A percentile compares a stretch with the other conserved stretches of the same genome.
These are phyloP conservation scores for Chelmon rostratus DNA, from an alignment of 2,797 vertebrate species.

Conservation along the genomic window DNA sequence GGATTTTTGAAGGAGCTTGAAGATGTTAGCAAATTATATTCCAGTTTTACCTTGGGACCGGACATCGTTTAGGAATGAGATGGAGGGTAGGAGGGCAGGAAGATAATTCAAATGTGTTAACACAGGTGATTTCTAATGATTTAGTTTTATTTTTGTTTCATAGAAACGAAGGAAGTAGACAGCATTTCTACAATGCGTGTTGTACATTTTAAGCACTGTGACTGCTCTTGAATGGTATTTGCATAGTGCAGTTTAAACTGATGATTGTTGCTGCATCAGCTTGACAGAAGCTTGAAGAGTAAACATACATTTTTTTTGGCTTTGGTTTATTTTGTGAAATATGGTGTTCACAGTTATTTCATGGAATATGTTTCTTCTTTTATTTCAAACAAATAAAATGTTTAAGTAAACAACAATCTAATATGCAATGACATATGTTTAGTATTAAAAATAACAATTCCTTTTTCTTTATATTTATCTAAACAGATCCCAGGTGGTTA, in stretches of 20 bases:
- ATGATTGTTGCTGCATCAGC: neutral
- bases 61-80: neutral
- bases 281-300: neutral
- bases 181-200: neutral
- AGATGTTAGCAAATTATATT: neutral
- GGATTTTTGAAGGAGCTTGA: neutral
- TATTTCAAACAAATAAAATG: neutral
- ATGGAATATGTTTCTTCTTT: neutral
- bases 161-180: neutral
- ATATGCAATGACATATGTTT: neutral
- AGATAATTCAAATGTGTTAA: neutral
- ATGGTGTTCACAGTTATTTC: neutral
- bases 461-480: neutral
- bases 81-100: neutral
- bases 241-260: neutral
- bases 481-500: neutral
- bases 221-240: slow-evolving; percentile 2
- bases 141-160: neutral
- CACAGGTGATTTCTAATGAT: neutral
- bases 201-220: neutral
- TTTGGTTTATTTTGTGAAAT: neutral
- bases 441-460: neutral
- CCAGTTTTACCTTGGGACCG: neutral
- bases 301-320: neutral
- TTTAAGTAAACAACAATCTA: neutral